Percentiles rank a stretch among this genome's conserved stretches.
These are phyloP conservation scores for Sitta europaea DNA, from an alignment of 2,113 vertebrate genomes.

Conservation along the genomic window DNA sequence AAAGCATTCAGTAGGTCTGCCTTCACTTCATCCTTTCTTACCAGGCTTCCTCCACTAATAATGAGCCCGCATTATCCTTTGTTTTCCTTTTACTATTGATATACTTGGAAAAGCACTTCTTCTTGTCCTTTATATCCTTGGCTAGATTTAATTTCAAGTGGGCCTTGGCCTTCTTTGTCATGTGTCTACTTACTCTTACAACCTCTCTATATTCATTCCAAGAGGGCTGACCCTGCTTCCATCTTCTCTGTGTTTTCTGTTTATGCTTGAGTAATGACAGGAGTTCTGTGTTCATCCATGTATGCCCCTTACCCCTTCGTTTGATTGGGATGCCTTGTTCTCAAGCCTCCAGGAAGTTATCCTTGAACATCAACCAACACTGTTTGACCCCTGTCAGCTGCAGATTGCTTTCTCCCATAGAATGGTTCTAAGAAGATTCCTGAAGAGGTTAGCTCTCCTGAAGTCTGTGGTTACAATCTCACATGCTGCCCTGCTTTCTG, in stretches of 20 bases:
- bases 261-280: background rate
- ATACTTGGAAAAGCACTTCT: background rate
- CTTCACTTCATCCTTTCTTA: background rate
- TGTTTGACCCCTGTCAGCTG: background rate
- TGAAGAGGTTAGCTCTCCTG: background rate
- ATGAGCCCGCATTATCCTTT: background rate
- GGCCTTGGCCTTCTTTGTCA: background rate
- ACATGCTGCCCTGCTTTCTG: background rate
- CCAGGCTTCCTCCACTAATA: background rate
- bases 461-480: background rate
- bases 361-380: background rate
- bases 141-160: background rate
- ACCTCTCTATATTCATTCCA: background rate
- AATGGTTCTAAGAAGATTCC: background rate
- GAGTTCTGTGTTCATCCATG: fast-evolving
- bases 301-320: background rate
- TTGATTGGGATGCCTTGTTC: fast-evolving
- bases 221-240: background rate
- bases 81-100: background rate
- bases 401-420: background rate
- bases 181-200: background rate
- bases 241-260: background rate
- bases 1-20: background rate
- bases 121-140: background rate
- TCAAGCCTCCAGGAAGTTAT: background rate